These are phyloP conservation scores for Toxotes lorentzi DNA, from an alignment of 2,797 vertebrate species.

Conservation along the genomic window DNA sequence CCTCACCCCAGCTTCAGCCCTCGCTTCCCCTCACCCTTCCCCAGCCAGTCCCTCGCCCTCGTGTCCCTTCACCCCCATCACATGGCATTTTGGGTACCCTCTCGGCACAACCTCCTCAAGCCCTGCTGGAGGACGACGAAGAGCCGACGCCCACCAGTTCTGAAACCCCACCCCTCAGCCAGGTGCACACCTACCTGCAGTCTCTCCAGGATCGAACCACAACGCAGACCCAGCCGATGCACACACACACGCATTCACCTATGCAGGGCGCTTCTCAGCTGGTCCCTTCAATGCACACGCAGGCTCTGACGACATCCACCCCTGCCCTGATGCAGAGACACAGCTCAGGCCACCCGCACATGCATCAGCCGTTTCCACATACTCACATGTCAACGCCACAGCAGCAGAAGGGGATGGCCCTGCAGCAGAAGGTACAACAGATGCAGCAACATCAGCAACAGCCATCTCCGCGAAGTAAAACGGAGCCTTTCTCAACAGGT, in stretches of 20 bases:
- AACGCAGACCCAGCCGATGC: constrained; percentile 54
- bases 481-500: constrained; percentile 73
- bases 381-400: constrained; percentile 35
- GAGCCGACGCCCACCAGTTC: constrained; percentile 64
- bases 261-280: constrained; percentile 59
- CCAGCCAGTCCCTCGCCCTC: constrained; percentile 61
- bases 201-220: constrained; percentile 69
- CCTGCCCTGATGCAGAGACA: constrained; percentile 68
- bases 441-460: constrained; percentile 75
- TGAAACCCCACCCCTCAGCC: constrained; percentile 77
- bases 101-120: constrained; percentile 83
- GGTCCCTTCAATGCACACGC: constrained; percentile 62
- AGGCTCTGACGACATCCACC: constrained; percentile 68
- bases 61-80: constrained; percentile 71
- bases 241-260: constrained; percentile 60
- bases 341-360: constrained; percentile 54
- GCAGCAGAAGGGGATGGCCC: constrained; percentile 64
- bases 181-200: constrained; percentile 88
- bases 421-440: constrained; percentile 77
- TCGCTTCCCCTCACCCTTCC: constrained; percentile 66
- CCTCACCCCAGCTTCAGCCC: constrained; percentile 63
- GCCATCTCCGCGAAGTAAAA: constrained; percentile 67
- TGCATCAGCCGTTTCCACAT: constrained; percentile 64
- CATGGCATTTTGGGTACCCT: constrained; percentile 80
- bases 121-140: constrained; percentile 84